Conservation (phyloP, 2,797 vertebrate species). For the Siniperca obscura region DNA sequence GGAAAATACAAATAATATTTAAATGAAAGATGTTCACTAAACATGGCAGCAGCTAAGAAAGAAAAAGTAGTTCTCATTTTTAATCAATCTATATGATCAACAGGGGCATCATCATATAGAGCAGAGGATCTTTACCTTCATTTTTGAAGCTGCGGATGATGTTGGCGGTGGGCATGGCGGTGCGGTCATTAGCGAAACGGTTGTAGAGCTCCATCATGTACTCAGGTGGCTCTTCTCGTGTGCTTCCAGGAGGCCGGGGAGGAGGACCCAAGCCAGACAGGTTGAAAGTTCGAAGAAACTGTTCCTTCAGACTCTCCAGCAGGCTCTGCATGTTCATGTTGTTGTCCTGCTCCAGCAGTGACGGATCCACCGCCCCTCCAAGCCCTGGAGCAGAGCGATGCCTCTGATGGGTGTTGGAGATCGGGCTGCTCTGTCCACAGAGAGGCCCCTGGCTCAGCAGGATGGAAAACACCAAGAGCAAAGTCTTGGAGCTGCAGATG, state of each 20-base stretch:
- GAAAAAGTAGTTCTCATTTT: background rate
- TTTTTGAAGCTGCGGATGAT: constrained; percentile 99
- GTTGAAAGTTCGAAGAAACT: constrained; percentile 93
- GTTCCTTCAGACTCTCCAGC: constrained; percentile 91
- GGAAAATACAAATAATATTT: background rate
- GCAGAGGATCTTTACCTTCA: constrained; percentile 88
- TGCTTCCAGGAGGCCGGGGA: constrained; percentile 68
- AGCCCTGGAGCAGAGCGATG: constrained; percentile 79
- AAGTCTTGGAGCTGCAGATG: constrained; percentile 75
- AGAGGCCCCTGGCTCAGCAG: constrained; percentile 71
- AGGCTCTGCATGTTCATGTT: constrained; percentile 89
- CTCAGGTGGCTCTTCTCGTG: constrained; percentile 93
- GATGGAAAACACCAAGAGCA: constrained; percentile 79
- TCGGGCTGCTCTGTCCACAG: constrained; percentile 87
- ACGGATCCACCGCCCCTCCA: constrained; percentile 89
- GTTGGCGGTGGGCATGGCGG: constrained; percentile 94
- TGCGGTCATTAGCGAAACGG: constrained; percentile 93
- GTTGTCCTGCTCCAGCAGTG: constrained; percentile 88
- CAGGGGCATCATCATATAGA: background rate
- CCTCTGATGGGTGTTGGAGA: constrained; percentile 86
- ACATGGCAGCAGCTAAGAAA: background rate
- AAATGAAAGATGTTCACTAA: background rate
- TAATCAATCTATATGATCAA: background rate
- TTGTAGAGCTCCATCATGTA: constrained; percentile 99
- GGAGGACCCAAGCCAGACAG: constrained; percentile 90